Percentiles rank a stretch among this genome's conserved stretches.
These are phyloP conservation scores for Aleiodes testaceus DNA, from an alignment of 2,888 invertebrate species.

Conservation along the genomic window DNA sequence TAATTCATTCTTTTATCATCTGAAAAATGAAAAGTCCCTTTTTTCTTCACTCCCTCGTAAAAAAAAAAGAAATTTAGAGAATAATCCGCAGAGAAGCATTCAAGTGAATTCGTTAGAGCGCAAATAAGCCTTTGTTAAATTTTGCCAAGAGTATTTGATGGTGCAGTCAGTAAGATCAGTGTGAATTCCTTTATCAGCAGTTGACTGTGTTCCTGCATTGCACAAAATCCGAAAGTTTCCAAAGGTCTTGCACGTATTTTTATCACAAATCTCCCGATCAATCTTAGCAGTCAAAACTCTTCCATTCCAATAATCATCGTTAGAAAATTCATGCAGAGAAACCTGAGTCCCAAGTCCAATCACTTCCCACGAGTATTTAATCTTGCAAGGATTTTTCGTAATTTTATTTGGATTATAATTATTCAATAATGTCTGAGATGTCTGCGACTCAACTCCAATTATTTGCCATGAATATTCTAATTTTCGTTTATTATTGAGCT, in stretches of 20 bases:
- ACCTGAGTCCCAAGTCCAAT: constrained; percentile 60
- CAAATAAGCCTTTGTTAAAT: constrained; percentile 52
- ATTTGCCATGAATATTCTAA: constrained; percentile 63
- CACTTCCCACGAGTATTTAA: constrained; percentile 65
- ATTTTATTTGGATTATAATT: constrained; percentile 28
- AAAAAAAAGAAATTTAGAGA: not conserved
- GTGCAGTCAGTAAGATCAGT: constrained; percentile 51
- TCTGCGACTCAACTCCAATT: constrained; percentile 57
- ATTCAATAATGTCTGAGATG: constrained; percentile 54
- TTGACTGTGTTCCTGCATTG: constrained; percentile 57
- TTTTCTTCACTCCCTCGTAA: not conserved
- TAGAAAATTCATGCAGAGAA: constrained; percentile 45
- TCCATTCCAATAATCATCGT: constrained; percentile 51
- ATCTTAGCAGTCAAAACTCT: constrained; percentile 46
- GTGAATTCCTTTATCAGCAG: constrained; percentile 56
- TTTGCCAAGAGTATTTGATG: constrained; percentile 58
- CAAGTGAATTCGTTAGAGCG: constrained; percentile 28
- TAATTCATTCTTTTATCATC: not conserved
- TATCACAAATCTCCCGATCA: not conserved
- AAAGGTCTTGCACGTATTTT: not conserved
- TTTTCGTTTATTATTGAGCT: constrained; percentile 47
- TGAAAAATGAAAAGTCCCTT: not conserved
- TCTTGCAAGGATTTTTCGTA: constrained; percentile 47
- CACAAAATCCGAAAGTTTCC: constrained; percentile 46
- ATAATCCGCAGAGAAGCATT: not conserved